Percentiles rank a stretch among this genome's conserved stretches.
phyloP scores from a whole-genome alignment of 2,797 vertebrate genomes.

The Poeciliopsis paucimaculata region DNA sequence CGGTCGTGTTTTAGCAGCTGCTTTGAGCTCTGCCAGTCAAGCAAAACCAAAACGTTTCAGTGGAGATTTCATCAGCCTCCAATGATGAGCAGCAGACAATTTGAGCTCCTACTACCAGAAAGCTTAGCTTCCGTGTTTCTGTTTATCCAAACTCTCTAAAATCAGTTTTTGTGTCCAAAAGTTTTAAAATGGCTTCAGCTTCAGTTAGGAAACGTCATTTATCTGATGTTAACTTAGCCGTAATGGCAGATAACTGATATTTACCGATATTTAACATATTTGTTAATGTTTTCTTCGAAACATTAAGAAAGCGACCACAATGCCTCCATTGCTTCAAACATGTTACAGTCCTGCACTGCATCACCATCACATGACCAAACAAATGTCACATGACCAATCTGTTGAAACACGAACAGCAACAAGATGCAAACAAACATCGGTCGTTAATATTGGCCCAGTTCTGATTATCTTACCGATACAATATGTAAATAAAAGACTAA shows the following conservation, averaged over 20 bases:
- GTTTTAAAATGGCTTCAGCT: background rate
- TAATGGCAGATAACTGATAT: background rate
- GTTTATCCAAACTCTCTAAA: background rate
- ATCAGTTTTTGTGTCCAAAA: background rate
- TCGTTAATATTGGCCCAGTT: background rate
- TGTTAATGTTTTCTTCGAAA: too few relatives aligned
- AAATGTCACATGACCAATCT: background rate
- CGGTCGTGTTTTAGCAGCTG: conserved; percentile 34
- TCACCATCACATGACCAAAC: background rate
- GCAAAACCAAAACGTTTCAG: conserved; percentile 59
- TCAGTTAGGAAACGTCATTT: background rate
- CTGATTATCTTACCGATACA: background rate
- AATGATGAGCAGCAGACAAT: conserved; percentile 6
- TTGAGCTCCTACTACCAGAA: background rate
- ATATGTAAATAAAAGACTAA: background rate
- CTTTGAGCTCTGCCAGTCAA: conserved; percentile 51
- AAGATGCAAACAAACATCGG: background rate
- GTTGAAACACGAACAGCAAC: background rate
- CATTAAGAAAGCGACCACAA: background rate
- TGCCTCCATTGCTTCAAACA: too few relatives aligned
- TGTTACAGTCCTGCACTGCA: background rate
- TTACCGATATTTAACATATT: too few relatives aligned
- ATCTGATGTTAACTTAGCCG: background rate
- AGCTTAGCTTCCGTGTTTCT: background rate
- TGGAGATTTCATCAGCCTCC: conserved; percentile 46